A percentile compares a stretch with the other conserved stretches of the same genome.
These are phyloP conservation scores for Agrochola macilenta DNA, from an alignment of 2,888 invertebrate species.

Conservation along the genomic window DNA sequence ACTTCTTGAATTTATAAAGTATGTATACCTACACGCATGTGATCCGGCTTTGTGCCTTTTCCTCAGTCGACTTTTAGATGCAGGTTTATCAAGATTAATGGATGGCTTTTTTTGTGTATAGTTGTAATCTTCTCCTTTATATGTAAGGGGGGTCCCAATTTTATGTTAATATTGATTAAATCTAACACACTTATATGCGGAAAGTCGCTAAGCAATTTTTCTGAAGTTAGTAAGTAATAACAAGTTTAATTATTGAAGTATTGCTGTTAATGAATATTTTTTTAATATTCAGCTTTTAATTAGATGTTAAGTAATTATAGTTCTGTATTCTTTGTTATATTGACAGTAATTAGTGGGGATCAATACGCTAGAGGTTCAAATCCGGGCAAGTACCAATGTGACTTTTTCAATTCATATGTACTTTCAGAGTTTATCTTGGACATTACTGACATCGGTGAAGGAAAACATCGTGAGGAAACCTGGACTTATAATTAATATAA, in stretches of 20 bases:
- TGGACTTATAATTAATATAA: no score
- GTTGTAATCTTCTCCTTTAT: neutral
- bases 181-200: constrained; percentile 2
- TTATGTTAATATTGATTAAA: constrained; percentile 6
- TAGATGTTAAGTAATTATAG: constrained; percentile 24
- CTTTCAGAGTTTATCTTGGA: no score
- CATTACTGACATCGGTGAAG: no score
- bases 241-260: constrained; percentile 39
- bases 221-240: constrained; percentile 16
- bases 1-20: neutral
- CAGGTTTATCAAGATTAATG: constrained; percentile 14
- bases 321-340: constrained; percentile 22
- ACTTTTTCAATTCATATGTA: no score
- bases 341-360: constrained; percentile 43
- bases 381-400: no score
- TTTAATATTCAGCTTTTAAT: constrained; percentile 35
- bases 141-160: neutral
- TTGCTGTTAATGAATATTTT: constrained; percentile 18
- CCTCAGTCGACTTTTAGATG: neutral
- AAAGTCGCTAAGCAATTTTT: constrained; percentile 24
- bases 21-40: neutral
- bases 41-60: neutral
- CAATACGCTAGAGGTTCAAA: neutral
- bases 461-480: no score
- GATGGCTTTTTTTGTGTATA: neutral